Evolutionary conservation across 2,113 vertebrate species (phyloP), one percentile per base, ranked within the genome.

Genomic region (Poeciliopsis turrubarensis): DNA sequence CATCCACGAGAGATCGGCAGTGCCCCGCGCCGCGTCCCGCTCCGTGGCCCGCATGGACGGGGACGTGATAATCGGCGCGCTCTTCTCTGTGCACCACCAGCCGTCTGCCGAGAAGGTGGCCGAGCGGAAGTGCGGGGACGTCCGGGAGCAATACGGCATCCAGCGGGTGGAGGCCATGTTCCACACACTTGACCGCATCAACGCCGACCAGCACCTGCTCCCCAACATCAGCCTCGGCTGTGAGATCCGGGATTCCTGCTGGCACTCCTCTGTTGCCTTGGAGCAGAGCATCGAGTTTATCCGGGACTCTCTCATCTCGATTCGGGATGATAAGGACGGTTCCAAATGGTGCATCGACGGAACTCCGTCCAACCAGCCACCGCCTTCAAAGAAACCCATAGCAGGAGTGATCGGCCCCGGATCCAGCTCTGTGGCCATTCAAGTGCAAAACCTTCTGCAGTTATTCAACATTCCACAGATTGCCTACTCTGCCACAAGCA

Each of bases 271-370:
- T 0, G 98, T 99, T 73, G 98, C 98, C 68, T 92, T 99, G 90
- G 98, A 99, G 87, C 98, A 99, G 90, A 99, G 98, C 92, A 99
- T 99, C 31, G 98, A 99, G 92, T 99, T 99, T 86, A 99, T 99
- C 78, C 94, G 98, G 66, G 98, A 99, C 92, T 99, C 98, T 7
- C 95, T 99, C 72, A 99, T 99, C 84, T 99, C 98, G 61, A 98
- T 98, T 78, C 91, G 97, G 67, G 98, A 99, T 19, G 98, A 99
- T 44, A 97, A 95, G 87, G 97, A 99, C 4, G 97, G 97, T 3
- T 93, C 95, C 81, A 95, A 96, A 54, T 96, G 96, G 83, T 99
- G 98, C 81, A 80, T 98, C 61, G 97, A 98, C 5, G 97, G 97
- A 1, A 94, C 96, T 0, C 94, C 96, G 71, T 90, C 94, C 30